A percentile compares a stretch with the other conserved stretches of the same genome.
Conservation (phyloP, 2,888 invertebrate species). For the Mellilla xanthometata region DNA sequence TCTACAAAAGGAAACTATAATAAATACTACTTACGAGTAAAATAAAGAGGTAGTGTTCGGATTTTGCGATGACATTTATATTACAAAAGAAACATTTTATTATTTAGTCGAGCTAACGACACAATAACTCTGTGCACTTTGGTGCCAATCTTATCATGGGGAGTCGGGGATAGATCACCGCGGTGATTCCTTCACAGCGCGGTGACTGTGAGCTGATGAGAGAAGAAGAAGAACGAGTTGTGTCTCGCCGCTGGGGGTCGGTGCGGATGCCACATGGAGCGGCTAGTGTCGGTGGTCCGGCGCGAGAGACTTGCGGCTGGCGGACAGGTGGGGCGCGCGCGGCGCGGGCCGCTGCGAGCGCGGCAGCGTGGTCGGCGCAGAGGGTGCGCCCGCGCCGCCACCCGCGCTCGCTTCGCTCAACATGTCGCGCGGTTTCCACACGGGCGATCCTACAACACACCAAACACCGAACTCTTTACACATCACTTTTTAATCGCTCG, state of each 20-base stretch:
- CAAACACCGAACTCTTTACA: conserved; percentile 82
- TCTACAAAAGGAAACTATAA: neutral
- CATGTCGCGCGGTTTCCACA: conserved; percentile 98
- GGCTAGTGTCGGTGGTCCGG: conserved; percentile 74
- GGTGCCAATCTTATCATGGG: neutral
- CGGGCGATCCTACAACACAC: conserved; percentile 96
- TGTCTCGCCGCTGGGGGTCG: no score
- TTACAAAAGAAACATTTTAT: conserved; percentile 8
- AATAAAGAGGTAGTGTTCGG: conserved; percentile 11
- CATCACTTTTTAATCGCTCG: conserved; percentile 45
- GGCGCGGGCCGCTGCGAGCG: conserved; percentile 74
- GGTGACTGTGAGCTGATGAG: neutral
- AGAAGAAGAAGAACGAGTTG: no score
- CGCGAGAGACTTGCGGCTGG: conserved; percentile 80
- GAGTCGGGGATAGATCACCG: neutral
- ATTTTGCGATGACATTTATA: conserved; percentile 3
- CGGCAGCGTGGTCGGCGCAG: conserved; percentile 71
- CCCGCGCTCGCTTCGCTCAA: conserved; percentile 78
- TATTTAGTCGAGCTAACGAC: conserved; percentile 6
- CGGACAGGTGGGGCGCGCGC: conserved; percentile 72
- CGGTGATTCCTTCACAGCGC: neutral
- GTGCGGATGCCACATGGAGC: conserved; percentile 24
- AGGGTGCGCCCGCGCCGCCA: conserved; percentile 36
- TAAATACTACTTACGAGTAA: neutral
- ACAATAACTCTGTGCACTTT: conserved; percentile 1